Percentiles rank a stretch among this genome's conserved stretches.
Evolutionary conservation across 1,140 invertebrate species (phyloP).

Genomic region (Drosophila asahinai): DNA sequence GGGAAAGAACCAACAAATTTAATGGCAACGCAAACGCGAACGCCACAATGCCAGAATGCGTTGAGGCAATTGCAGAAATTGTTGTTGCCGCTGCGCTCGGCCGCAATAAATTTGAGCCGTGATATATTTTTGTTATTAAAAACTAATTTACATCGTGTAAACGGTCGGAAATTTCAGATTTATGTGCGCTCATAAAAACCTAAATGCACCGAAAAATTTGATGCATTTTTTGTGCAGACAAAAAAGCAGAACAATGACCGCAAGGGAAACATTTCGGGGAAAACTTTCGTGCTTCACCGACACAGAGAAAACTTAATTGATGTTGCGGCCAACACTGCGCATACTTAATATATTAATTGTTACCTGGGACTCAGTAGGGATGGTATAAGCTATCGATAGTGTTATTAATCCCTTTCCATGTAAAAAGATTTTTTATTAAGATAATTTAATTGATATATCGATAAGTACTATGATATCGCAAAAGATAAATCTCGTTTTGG

Average conservation of each 20-base stretch:
- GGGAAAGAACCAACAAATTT: conserved; percentile 60
- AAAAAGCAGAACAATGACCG: conserved; percentile 28
- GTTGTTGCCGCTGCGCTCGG: conserved; percentile 8
- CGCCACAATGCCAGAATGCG: conserved; percentile 2
- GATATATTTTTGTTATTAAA: conserved; percentile 66
- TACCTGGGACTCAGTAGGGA: conserved; percentile 3
- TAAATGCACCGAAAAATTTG: conserved; percentile 41
- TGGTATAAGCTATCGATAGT: neutral
- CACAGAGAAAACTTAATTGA: conserved; percentile 42
- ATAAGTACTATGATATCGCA: neutral
- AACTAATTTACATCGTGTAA: conserved; percentile 71
- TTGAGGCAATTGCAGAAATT: conserved; percentile 40
- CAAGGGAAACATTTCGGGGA: neutral
- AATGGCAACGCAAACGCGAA: conserved; percentile 32
- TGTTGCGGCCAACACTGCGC: conserved; percentile 39
- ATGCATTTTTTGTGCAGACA: conserved; percentile 26
- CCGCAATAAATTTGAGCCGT: conserved; percentile 57
- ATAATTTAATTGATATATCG: too few species aligned
- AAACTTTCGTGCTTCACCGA: conserved; percentile 4
- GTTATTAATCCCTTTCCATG: neutral
- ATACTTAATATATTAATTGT: conserved; percentile 58
- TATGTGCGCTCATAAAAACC: conserved; percentile 47
- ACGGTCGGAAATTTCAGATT: conserved; percentile 51
- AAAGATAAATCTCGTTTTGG: neutral
- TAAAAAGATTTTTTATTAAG: too few species aligned